A percentile compares a stretch with the other conserved stretches of the same genome.
phyloP scores from a whole-genome alignment of 2,888 invertebrate genomes.

The Drosophila demipolita region DNA sequence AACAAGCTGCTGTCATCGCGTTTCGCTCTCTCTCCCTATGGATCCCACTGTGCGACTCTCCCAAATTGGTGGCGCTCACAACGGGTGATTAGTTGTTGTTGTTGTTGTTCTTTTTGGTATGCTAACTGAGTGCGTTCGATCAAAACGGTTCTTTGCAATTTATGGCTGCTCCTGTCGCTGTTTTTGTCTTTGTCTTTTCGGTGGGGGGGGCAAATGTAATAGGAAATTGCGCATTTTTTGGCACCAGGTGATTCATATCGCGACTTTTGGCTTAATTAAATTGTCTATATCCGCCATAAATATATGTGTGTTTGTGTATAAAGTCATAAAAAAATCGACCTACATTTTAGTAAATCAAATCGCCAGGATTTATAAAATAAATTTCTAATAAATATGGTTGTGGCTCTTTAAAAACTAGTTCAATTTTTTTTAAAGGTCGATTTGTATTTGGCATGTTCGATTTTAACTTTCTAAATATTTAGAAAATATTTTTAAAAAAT shows the following conservation, averaged over 20 bases:
- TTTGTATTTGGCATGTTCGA: not conserved
- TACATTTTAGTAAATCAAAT: not conserved
- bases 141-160: conserved; percentile 78
- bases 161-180: conserved; percentile 51
- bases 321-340: not conserved
- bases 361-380: not conserved
- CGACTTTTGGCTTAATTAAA: conserved; percentile 63
- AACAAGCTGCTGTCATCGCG: conserved; percentile 47
- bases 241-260: conserved; percentile 74
- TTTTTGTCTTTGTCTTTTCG: conserved; percentile 42
- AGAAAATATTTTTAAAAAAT: not conserved
- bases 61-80: conserved; percentile 26
- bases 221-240: conserved; percentile 69
- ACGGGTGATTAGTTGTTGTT: conserved; percentile 32
- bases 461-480: not conserved
- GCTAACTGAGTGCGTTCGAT: conserved; percentile 60
- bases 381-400: not conserved
- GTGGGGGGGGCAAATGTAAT: conserved; percentile 33
- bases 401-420: not conserved
- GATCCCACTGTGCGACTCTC: conserved; percentile 36
- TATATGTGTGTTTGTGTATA: not conserved
- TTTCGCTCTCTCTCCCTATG: conserved; percentile 1
- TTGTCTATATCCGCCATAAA: conserved; percentile 30
- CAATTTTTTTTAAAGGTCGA: not conserved
- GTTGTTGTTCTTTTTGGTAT: conserved; percentile 51